Evolutionary conservation across 2,888 invertebrate genomes (phyloP), one percentile per base, ranked within the genome.

Genomic region (Archips crataeganus): DNA sequence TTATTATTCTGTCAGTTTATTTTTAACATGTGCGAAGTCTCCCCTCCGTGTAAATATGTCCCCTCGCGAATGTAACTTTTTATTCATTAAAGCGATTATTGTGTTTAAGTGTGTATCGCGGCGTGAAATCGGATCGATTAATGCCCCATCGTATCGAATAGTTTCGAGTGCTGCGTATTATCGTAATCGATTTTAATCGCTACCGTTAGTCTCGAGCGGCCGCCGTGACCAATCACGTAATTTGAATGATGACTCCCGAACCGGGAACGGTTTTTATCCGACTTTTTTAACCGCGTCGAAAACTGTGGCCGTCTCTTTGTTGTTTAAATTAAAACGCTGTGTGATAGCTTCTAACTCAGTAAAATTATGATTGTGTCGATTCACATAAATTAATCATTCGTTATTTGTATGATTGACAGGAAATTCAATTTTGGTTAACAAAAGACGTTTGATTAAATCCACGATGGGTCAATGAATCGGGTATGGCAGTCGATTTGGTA

Each of bases 101-200:
- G 83, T 87, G 85, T 87, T 86, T 87, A 86, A 80, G 84, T 81
- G 86, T 82, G 88, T 87, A 82, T 82, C 81, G 84, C 75, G 78
- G 84, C 91, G 90, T 91, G 87, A 90, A 92, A 92, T 92, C 90
- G 87, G 85, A 89, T 90, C 89, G 85, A 87, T 90, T 87, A 88
- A 82, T 86, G 86, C 83, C 85, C 80, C 85, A 84, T 86, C 82
- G 81, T 79, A 84, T 83, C 79, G 84, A 85, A 87, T 86, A 85
- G 85, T 86, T 85, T 81, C 85, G 83, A 81, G 83, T 75, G 76
- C 77, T 81, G 81, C 80, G 82, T 81, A 83, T 84, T 83, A 85
- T 82, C 81, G 80, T 85, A 85, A 84, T 82, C 84, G 82, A 82
- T 85, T 74, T 71, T 79, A 81, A 85, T 81, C 79, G 84, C 86